Evolutionary conservation across 2,797 vertebrate species (phyloP), one percentile per base, ranked within the genome.

Genomic region (Darevskia nairensis): DNA sequence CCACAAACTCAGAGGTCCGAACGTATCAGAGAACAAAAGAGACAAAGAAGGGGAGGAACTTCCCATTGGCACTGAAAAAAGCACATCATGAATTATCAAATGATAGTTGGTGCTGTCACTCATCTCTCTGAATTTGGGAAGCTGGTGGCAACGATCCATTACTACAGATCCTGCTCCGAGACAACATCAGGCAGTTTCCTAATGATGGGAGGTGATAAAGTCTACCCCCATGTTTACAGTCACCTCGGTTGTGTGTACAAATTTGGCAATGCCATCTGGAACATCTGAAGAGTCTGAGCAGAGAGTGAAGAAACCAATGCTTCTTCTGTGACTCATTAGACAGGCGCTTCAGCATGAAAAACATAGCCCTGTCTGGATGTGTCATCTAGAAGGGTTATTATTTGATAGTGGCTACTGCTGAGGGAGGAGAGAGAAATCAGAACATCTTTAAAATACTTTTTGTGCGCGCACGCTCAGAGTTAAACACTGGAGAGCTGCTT

Each of bases 231-330:
- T 25, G 7, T 69, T 79, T 55, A 86, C n/a, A 19, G 61, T 79
- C 76, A 86, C 85, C 72, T 86, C n/a, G 7, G 19, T 86, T 69
- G 75, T 78, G n/a, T 69, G 50, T 17, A 41, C 50, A 75, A 61
- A 84, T 85, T 41, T 76, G 15, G 35, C 39, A 27, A 85, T 44
- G 19, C 83, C 61, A 55, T 71, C 85, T 71, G 85, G 44, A 71
- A 50, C 25, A 71, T 79, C n/a, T 35, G 44, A 71, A 55, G 3
- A 6, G 76, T 21, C 44, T 85, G 72, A 64, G 55, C 55, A 50
- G 25, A 64, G 35, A 5, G 2, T 9, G 13, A 17, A 79, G 71
- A 59, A 85, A 35, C 64, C 66, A 55, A 35, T 9, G 17, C 32
- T 35, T 75, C 23, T 71, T 39, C 66, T 55, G 15, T 80, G 76